Evolutionary conservation across 2,113 vertebrate genomes (phyloP).

Genomic region (Upupa epops): DNA sequence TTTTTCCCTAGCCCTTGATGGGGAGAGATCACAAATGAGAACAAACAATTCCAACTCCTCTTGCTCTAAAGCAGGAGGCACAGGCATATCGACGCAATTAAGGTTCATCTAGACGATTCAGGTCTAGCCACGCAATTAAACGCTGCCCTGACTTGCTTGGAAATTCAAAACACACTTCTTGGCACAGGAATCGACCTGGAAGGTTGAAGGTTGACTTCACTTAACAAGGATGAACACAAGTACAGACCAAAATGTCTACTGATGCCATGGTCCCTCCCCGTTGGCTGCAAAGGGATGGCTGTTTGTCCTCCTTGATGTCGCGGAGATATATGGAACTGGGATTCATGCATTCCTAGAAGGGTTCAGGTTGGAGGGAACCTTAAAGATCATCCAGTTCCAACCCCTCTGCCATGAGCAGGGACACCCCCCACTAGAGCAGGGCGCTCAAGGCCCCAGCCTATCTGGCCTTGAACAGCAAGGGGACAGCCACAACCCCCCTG

Average conservation of each 20-base stretch:
- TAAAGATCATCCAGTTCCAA: no score
- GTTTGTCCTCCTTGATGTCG: neutral
- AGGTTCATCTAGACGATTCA: no score
- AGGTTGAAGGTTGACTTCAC: neutral
- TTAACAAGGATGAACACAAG: neutral
- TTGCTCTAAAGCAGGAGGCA: rapidly evolving
- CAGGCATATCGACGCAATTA: no score
- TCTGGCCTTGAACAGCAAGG: no score
- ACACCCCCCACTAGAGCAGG: no score
- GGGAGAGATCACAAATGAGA: neutral
- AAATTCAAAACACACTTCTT: neutral
- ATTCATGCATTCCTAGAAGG: no score
- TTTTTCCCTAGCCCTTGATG: neutral
- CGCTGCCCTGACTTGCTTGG: neutral
- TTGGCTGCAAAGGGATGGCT: neutral
- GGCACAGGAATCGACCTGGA: neutral
- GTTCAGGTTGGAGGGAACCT: no score
- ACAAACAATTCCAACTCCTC: neutral
- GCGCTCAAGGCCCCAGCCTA: no score
- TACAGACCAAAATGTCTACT: rapidly evolving
- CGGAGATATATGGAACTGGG: constrained; percentile 45
- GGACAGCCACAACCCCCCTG: no score
- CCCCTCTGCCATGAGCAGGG: no score
- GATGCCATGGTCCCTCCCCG: neutral
- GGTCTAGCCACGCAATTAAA: neutral